These are phyloP conservation scores for Galleria mellonella DNA, from an alignment of 1,140 invertebrate genomes.

Conservation along the genomic window DNA sequence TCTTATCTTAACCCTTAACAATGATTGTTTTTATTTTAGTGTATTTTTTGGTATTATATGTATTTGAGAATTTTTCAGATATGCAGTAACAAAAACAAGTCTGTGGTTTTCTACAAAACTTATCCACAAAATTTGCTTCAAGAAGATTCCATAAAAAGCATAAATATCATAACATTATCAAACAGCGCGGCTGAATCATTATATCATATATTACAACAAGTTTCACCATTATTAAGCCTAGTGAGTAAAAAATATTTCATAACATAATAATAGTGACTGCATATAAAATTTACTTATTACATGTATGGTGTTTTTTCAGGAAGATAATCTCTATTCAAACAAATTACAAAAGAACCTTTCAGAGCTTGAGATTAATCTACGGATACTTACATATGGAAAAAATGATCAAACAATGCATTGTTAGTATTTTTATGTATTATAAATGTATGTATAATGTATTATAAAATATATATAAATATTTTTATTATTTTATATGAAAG, in stretches of 20 bases:
- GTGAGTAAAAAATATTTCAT: constrained; percentile 21
- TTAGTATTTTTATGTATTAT: neutral
- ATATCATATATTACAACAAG: constrained; percentile 50
- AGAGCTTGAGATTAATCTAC: constrained; percentile 52
- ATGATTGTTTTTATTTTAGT: too few species aligned
- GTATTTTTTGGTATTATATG: neutral
- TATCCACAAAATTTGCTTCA: constrained; percentile 21
- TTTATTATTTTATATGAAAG: too few species aligned
- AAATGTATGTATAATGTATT: too few species aligned
- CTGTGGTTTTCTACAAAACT: constrained; percentile 57
- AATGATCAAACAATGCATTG: constrained; percentile 19
- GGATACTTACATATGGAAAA: constrained; percentile 47
- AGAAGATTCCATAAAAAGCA: constrained; percentile 32
- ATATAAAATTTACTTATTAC: neutral
- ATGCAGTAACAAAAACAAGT: constrained; percentile 31
- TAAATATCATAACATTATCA: constrained; percentile 49
- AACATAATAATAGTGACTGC: neutral
- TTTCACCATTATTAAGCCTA: constrained; percentile 42
- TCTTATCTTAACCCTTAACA: too few species aligned
- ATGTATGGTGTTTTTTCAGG: constrained; percentile 26
- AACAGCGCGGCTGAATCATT: constrained; percentile 43
- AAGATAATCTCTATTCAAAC: constrained; percentile 41
- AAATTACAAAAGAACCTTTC: constrained; percentile 52
- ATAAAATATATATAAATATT: too few species aligned
- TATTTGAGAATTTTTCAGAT: constrained; percentile 34